Evolutionary conservation across 2,113 vertebrate species (phyloP).

Genomic region (Solea senegalensis): DNA sequence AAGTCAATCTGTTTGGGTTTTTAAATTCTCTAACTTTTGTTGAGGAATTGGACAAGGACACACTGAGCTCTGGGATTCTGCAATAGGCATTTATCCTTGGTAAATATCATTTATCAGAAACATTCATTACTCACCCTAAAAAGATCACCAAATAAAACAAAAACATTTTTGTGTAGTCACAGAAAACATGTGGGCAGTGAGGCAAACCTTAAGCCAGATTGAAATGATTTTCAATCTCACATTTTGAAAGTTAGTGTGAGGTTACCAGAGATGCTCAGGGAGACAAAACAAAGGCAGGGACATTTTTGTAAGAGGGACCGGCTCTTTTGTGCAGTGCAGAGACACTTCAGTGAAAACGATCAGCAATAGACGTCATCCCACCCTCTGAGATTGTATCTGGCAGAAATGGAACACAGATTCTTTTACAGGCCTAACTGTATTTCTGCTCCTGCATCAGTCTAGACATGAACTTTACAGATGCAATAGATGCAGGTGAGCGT

Average conservation of each 20-base stretch:
- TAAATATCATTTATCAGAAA: not conserved
- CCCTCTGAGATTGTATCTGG: too few relatives aligned
- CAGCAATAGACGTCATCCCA: too few relatives aligned
- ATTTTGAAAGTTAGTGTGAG: not conserved
- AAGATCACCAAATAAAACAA: too few relatives aligned
- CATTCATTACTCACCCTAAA: not conserved
- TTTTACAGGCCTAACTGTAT: too few relatives aligned
- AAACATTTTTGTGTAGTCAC: not conserved
- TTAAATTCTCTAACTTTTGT: too few relatives aligned
- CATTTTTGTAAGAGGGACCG: not conserved
- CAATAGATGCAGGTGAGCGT: conserved; percentile 25
- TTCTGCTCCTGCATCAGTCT: not conserved
- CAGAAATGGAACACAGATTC: too few relatives aligned
- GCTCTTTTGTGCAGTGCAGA: too few relatives aligned
- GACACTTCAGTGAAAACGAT: too few relatives aligned
- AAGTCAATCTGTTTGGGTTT: not conserved
- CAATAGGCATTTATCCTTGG: too few relatives aligned
- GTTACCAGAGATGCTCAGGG: not conserved
- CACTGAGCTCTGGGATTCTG: too few relatives aligned
- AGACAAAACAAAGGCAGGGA: not conserved
- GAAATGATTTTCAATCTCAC: not conserved
- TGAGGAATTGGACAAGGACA: not conserved
- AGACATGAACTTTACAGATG: conserved; percentile 9
- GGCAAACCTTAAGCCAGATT: not conserved
- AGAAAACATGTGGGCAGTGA: not conserved